phyloP scores from a whole-genome alignment of 2,113 vertebrate genomes.

The Candoia aspera region DNA sequence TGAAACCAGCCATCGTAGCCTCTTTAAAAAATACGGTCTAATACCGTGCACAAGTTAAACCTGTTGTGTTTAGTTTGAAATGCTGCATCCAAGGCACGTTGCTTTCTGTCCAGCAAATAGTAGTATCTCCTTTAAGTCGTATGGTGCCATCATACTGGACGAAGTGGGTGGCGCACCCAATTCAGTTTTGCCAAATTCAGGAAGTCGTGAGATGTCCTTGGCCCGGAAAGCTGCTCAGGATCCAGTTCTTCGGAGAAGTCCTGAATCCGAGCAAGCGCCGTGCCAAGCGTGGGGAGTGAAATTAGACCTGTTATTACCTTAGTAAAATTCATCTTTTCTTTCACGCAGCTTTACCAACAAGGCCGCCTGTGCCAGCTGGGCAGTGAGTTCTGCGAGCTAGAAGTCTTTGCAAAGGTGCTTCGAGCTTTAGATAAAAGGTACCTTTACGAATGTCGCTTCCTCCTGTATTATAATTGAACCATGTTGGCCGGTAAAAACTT shows the following conservation, averaged over 20 bases:
- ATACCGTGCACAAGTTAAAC: background rate
- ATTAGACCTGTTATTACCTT: background rate
- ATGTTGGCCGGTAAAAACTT: background rate
- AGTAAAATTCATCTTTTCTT: background rate
- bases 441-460: rapidly evolving
- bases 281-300: background rate
- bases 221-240: background rate
- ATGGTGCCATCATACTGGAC: background rate
- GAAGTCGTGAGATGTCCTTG: background rate
- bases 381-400: slow-evolving; percentile 98
- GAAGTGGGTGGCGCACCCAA: background rate
- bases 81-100: background rate
- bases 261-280: background rate
- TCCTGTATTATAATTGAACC: background rate
- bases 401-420: slow-evolving; percentile 98
- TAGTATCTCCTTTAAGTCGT: background rate
- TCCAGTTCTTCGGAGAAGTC: background rate
- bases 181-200: background rate
- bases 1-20: too few species aligned
- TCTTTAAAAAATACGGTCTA: too few species aligned
- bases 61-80: background rate
- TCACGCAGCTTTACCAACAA: slow-evolving; percentile 95
- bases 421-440: slow-evolving; percentile 98
- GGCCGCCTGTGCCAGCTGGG: slow-evolving; percentile 97
- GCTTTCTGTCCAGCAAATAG: background rate